Base-by-base conservation (phyloP, 2,797 vertebrate genomes). In the Ciconia nigra region DNA sequence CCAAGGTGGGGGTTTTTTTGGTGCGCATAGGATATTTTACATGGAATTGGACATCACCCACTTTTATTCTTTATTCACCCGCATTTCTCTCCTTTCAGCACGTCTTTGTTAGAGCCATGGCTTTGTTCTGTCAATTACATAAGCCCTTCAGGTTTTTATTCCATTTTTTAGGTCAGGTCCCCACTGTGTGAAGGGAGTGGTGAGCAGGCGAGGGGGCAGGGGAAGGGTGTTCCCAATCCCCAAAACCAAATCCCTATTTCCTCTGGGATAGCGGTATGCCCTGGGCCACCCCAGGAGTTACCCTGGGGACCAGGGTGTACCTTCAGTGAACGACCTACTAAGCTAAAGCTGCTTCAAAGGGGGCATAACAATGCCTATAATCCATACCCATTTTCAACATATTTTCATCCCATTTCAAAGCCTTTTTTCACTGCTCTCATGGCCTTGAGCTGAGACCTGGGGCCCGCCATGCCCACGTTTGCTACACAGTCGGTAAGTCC, bases 191-290 rank as follows among this genome's bases (percentile, higher is more conserved):
- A 71, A n/a, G 19, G 31, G 17, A 66, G 24, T 0, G 0, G 12
- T 37, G 58, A 76, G 21, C 15, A 82, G n/a, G 5, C 0, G 0
- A 51, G 33, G 52, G 21, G 35, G 28, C 22, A 66, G 59, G 57
- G 35, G 42, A 49, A 18, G 26, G 37, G 31, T 21, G 5, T 18
- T 84, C 54, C 54, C 65, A 35, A 7, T n/a, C 13, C 42, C 49
- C 44, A 5, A 20, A 13, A 33, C 17, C 42, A 52, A 70, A 70
- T 21, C 33, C 72, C 15, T 26, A 2, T 35, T 66, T 70, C 29
- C 25, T 74, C 52, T 2, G 19, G 73, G 69, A 72, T 25, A 52
- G 25, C 3, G 0, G 1, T 0, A 0, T 1, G 1, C 24, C 47
- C 29, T 12, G 11, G 42, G 33, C 25, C 15, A 41, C 17, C 8